Conservation (phyloP, 2,888 invertebrate species). For the Chironomus riparius region DNA sequence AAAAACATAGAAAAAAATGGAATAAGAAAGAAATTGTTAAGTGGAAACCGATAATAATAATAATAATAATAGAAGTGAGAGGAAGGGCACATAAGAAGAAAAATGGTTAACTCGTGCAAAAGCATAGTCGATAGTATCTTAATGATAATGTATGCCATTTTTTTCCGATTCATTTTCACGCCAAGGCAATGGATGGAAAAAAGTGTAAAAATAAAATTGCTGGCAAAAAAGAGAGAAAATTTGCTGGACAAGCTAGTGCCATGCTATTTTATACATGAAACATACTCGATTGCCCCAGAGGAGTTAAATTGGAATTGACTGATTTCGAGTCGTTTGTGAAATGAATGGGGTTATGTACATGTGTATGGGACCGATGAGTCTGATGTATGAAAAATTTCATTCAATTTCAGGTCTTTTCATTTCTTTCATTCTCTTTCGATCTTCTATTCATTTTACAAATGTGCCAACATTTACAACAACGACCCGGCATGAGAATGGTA, state of each 20-base stretch:
- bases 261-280: background rate
- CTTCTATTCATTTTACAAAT: too few relatives aligned
- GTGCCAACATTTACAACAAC: too few relatives aligned
- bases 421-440: too few relatives aligned
- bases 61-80: background rate
- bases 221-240: background rate
- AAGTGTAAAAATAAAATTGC: background rate
- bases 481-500: too few relatives aligned
- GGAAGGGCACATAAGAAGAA: background rate
- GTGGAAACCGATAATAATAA: background rate
- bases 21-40: background rate
- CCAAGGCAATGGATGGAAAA: background rate
- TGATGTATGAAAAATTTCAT: too few relatives aligned
- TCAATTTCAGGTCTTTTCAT: too few relatives aligned
- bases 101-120: constrained; percentile 1
- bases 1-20: too few relatives aligned
- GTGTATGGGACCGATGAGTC: too few relatives aligned
- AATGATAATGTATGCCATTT: constrained; percentile 4
- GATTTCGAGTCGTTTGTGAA: background rate
- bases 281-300: background rate
- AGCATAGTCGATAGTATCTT: background rate
- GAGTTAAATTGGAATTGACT: background rate
- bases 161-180: constrained; percentile 5
- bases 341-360: background rate
- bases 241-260: background rate